These are phyloP conservation scores for Caenorhabditis doughertyi DNA, from an alignment of 2,888 invertebrate species.

Conservation along the genomic window DNA sequence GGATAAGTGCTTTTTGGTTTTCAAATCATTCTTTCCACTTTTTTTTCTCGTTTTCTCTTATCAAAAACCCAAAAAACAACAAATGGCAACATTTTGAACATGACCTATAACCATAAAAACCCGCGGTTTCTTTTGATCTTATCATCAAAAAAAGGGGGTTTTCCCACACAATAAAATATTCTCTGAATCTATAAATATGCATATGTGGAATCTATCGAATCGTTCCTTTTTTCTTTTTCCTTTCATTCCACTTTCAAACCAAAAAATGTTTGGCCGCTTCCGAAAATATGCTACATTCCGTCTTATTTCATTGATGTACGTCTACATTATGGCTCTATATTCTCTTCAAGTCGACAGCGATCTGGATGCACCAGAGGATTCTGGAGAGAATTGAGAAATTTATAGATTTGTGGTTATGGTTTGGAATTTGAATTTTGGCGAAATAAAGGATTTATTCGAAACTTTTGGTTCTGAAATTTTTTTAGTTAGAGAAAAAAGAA, in stretches of 20 bases:
- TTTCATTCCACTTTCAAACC: not conserved
- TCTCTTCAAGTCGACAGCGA: slow-evolving; percentile 48
- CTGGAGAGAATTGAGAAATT: not conserved
- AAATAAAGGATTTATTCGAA: too few relatives aligned
- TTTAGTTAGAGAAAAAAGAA: too few relatives aligned
- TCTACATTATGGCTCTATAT: slow-evolving; percentile 45
- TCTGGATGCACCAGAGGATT: slow-evolving; percentile 22
- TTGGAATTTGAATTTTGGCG: too few relatives aligned
- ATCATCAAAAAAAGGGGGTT: not conserved
- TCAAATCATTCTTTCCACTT: not conserved
- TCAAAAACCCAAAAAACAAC: not conserved
- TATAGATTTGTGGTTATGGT: too few relatives aligned
- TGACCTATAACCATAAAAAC: not conserved
- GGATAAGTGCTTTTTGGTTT: too few relatives aligned
- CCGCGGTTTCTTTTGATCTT: slow-evolving; percentile 17
- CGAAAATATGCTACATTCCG: slow-evolving; percentile 50
- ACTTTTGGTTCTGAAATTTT: too few relatives aligned
- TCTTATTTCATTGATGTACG: slow-evolving; percentile 38
- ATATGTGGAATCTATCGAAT: not conserved
- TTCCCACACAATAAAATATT: slow-evolving; percentile 15
- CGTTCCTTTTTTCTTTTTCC: not conserved
- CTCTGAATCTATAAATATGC: not conserved
- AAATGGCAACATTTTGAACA: not conserved
- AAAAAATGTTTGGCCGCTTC: slow-evolving; percentile 44
- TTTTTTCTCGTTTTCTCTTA: too few relatives aligned